A percentile compares a stretch with the other conserved stretches of the same genome.
phyloP scores from a whole-genome alignment of 2,113 vertebrate genomes.

The Psammodynastes pulverulentus region DNA sequence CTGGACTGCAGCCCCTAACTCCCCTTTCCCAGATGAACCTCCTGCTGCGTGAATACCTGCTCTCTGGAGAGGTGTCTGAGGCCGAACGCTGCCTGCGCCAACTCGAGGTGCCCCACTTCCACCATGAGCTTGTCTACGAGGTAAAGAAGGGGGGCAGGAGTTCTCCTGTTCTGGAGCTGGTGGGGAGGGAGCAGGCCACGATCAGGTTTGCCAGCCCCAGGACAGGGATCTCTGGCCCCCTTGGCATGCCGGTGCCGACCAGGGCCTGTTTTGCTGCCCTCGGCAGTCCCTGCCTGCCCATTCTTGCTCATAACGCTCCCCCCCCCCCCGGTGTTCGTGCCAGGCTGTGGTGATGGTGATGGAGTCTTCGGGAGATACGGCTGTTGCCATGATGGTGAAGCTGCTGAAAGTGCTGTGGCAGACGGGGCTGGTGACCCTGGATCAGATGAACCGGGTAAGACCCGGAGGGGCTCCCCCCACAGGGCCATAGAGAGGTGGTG shows the following conservation, averaged over 20 bases:
- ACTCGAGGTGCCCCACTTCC: slow-evolving; percentile 85
- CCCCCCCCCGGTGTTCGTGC: accelerated
- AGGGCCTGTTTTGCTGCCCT: not conserved
- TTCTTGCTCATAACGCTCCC: not conserved
- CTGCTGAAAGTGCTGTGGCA: slow-evolving; percentile 82
- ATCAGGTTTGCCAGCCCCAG: not conserved
- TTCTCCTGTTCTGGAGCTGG: no score
- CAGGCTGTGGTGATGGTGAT: slow-evolving; percentile 83
- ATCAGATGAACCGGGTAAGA: slow-evolving; percentile 86
- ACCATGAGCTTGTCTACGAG: slow-evolving; percentile 89
- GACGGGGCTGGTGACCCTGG: slow-evolving; percentile 82
- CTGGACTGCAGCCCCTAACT: not conserved
- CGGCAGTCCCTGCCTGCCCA: no score
- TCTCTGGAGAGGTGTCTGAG: slow-evolving; percentile 77
- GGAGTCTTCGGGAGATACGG: slow-evolving; percentile 77
- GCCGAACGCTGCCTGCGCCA: slow-evolving; percentile 80
- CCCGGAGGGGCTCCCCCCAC: not conserved
- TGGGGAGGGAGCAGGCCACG: accelerated
- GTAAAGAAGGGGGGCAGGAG: slow-evolving; percentile 43
- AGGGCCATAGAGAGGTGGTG: not conserved
- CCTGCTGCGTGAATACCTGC: slow-evolving; percentile 78
- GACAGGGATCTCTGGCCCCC: not conserved
- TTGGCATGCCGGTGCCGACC: not conserved
- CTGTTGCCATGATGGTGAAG: slow-evolving; percentile 77
- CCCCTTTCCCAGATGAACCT: slow-evolving; percentile 78